These are phyloP conservation scores for Paraescarpia echinospica DNA, from an alignment of 1,140 invertebrate species.

Conservation along the genomic window DNA sequence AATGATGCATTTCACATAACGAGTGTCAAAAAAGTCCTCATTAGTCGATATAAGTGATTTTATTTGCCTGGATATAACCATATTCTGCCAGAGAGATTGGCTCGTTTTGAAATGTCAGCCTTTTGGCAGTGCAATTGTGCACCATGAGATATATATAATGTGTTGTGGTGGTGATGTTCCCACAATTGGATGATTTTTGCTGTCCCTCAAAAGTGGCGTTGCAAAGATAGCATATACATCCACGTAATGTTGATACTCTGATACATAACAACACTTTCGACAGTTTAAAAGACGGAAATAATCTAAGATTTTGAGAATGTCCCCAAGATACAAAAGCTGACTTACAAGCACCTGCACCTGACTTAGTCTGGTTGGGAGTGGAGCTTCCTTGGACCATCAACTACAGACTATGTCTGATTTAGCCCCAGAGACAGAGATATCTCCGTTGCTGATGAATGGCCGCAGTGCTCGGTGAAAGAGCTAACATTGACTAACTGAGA, in stretches of 20 bases:
- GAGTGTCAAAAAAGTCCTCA: not conserved
- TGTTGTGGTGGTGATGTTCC: too few species aligned
- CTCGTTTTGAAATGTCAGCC: too few species aligned
- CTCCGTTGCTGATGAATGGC: not conserved
- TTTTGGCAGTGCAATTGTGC: too few species aligned
- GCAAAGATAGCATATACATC: not conserved
- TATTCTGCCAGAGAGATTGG: too few species aligned
- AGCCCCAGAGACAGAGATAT: not conserved
- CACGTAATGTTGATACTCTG: not conserved
- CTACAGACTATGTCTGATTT: not conserved
- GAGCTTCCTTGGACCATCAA: not conserved
- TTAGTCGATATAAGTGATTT: not conserved
- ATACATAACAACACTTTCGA: not conserved
- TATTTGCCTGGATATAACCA: not conserved
- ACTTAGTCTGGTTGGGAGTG: not conserved
- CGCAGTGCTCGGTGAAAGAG: not conserved
- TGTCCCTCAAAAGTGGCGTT: not conserved
- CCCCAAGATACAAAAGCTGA: not conserved
- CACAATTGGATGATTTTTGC: too few species aligned
- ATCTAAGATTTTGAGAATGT: not conserved
- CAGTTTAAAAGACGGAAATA: not conserved
- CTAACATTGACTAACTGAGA: not conserved
- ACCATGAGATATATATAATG: too few species aligned
- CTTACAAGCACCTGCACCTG: not conserved
- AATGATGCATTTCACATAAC: not conserved